Conservation (phyloP, 2,888 invertebrate species). For the Deroplatys truncata region DNA sequence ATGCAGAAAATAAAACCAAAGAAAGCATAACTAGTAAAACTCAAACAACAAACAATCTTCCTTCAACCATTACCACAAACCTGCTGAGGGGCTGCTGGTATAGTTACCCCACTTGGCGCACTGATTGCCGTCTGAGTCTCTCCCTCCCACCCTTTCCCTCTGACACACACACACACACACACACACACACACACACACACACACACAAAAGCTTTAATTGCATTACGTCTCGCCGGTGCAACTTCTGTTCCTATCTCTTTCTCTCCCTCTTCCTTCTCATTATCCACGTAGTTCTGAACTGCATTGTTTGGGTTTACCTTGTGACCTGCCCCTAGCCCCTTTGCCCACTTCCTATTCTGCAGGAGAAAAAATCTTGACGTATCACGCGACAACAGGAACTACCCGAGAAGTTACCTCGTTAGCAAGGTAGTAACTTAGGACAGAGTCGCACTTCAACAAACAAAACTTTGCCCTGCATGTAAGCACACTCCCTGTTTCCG, state of each 20-base stretch:
- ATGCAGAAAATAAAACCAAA: neutral
- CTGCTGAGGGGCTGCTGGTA: neutral
- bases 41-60: neutral
- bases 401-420: neutral
- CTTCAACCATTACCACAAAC: neutral
- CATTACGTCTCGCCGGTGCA: neutral
- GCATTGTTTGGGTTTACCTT: neutral
- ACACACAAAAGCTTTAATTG: neutral
- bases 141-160: too few species aligned
- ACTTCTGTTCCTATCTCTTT: neutral
- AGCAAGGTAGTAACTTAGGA: neutral
- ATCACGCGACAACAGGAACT: neutral
- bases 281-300: neutral
- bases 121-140: neutral
- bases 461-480: neutral
- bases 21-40: neutral
- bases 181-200: neutral
- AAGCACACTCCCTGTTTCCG: neutral
- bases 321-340: neutral
- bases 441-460: neutral
- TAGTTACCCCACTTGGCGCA: neutral
- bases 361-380: neutral
- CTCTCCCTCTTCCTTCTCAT: neutral
- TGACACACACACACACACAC: neutral
- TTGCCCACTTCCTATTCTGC: neutral